Base-by-base conservation (phyloP, 1,140 invertebrate species). In the Calephelis nemesis region DNA sequence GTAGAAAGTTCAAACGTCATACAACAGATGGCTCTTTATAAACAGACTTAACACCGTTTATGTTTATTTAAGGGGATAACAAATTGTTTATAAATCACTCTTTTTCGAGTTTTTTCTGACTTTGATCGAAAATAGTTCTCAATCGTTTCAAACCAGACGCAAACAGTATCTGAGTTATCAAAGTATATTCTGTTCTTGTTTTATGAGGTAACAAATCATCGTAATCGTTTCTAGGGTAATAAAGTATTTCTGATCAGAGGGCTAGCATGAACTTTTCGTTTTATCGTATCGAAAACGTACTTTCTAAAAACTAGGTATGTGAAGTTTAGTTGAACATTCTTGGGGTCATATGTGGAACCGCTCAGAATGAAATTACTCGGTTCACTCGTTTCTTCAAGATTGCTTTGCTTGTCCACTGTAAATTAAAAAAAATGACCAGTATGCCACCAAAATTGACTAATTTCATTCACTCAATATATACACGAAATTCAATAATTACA, bases 151-250 rank as follows among this genome's bases (percentile, higher is more conserved):
- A 58, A 39, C 54, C 54, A 58, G 54, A 58, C 39, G 54, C 54
- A 58, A 58, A 58, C 54, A 58, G 54, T 58, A 58, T 30, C 52
- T 19, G 52, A 54, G 52, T 54, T 54, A 54, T 58, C 54, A 58
- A 58, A 58, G 54, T 58, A 58, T 58, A 58, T 58, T 58, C 15
- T 39, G 54, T 58, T 58, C 54, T 19, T 11, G 54, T 58, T 58
- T 58, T 58, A 58, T 15, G 54, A 58, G 10, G 54, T 58, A 10
- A 58, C 54, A 58, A 58, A 58, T 58, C 54, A 58, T 39, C 54
- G 19, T 58, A 30, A 39, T 58, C 54, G 54, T 58, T 58, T 58
- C 54, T 39, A 58, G 30, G 19, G 19, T 12, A 58, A 58, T 58
- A 58, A 58, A 58, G 54, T 58, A 58, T 58, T 58, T 58, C 54